Evolutionary conservation across 2,797 vertebrate genomes (phyloP).

Genomic region (Thalassophryne amazonica): DNA sequence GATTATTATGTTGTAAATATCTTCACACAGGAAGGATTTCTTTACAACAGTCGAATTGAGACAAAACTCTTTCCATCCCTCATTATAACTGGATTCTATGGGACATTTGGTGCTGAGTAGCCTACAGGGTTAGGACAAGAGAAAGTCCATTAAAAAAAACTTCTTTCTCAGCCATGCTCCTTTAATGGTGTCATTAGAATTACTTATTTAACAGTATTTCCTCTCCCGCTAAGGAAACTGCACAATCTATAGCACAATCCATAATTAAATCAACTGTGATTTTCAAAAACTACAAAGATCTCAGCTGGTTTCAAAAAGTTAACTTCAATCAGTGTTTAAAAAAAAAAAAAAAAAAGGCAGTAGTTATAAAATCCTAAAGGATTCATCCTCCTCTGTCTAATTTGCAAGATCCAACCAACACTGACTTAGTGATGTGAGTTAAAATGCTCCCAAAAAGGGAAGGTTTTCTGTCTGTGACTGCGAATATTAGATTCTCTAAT

Average conservation of each 20-base stretch:
- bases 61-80: no score
- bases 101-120: neutral
- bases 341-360: constrained; percentile 3
- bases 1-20: no score
- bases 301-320: constrained; percentile 4
- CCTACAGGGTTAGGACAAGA: neutral
- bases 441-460: no score
- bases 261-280: constrained; percentile 25
- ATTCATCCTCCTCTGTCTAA: neutral
- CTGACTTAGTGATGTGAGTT: neutral
- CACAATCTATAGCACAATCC: constrained; percentile 12
- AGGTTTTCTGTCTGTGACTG: neutral
- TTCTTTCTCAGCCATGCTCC: constrained; percentile 9
- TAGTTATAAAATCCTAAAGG: constrained; percentile 7
- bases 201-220: constrained; percentile 28
- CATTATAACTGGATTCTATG: no score
- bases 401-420: neutral
- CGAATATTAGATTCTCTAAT: neutral
- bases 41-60: neutral
- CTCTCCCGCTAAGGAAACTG: constrained; percentile 1
- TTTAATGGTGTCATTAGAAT: constrained; percentile 10
- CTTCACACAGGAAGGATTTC: neutral
- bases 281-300: constrained; percentile 11
- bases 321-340: constrained; percentile 9
- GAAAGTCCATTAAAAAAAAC: neutral